Evolutionary conservation across 2,888 invertebrate species (phyloP).

Genomic region (Stenichneumon culpator): DNA sequence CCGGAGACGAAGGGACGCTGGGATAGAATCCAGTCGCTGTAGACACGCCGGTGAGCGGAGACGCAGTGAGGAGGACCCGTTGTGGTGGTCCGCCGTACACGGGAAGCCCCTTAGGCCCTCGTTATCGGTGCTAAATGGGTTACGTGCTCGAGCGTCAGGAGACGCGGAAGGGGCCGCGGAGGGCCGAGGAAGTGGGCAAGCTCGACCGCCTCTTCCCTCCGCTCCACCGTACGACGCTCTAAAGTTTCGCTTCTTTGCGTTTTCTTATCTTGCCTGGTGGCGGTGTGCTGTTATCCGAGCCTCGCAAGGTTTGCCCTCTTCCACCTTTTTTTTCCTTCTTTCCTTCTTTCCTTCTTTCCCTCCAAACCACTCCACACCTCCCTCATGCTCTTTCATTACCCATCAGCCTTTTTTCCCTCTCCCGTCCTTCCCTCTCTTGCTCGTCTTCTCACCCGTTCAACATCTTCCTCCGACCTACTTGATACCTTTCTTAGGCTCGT

Average conservation of each 20-base stretch:
- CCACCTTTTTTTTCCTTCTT: too few species aligned
- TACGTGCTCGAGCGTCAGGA: slow-evolving; percentile 66
- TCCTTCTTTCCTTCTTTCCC: slow-evolving; percentile 25
- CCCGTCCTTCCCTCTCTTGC: neutral
- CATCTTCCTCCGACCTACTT: too few species aligned
- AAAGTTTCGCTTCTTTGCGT: slow-evolving; percentile 71
- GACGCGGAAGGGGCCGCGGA: slow-evolving; percentile 24
- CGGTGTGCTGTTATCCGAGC: slow-evolving; percentile 16
- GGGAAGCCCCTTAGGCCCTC: slow-evolving; percentile 69
- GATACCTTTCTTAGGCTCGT: too few species aligned
- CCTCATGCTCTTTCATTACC: slow-evolving; percentile 59
- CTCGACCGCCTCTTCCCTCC: slow-evolving; percentile 41
- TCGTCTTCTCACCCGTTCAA: too few species aligned
- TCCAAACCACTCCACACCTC: neutral
- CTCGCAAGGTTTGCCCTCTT: slow-evolving; percentile 46
- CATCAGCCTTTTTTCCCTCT: slow-evolving; percentile 20
- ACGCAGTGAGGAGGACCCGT: slow-evolving; percentile 36
- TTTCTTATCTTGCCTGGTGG: slow-evolving; percentile 69
- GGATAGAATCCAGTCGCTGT: slow-evolving; percentile 10
- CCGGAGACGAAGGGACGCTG: slow-evolving; percentile 27
- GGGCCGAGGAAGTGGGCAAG: slow-evolving; percentile 16
- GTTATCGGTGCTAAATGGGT: slow-evolving; percentile 74
- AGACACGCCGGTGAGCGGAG: slow-evolving; percentile 24
- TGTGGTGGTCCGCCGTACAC: slow-evolving; percentile 53
- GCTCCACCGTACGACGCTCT: slow-evolving; percentile 46